Conservation (phyloP, 1,140 invertebrate species). For the Hydropsyche tenuis region DNA sequence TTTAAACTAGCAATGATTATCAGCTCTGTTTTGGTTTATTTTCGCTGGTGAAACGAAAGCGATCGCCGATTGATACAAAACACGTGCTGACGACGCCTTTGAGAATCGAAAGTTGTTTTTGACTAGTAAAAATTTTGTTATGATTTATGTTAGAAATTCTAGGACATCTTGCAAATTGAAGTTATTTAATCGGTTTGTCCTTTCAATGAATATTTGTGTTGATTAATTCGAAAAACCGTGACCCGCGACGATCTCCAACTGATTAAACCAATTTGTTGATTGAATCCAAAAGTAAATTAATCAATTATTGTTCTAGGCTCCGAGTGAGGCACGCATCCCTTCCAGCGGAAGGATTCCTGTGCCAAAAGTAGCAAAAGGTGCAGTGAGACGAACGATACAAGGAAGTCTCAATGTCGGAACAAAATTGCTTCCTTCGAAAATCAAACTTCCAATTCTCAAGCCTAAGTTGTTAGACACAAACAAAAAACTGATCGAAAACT, state of each 20-base stretch:
- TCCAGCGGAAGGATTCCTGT: slow-evolving; percentile 47
- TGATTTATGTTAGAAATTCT: no score
- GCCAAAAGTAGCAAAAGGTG: slow-evolving; percentile 42
- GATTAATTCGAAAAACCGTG: not conserved
- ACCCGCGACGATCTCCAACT: no score
- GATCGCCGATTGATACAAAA: slow-evolving; percentile 20
- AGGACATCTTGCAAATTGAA: no score
- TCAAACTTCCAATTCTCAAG: slow-evolving; percentile 40
- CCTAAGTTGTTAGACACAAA: slow-evolving; percentile 11
- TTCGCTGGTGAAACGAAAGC: slow-evolving; percentile 27
- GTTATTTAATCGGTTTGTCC: slow-evolving; percentile 5
- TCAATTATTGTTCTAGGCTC: slow-evolving; percentile 51
- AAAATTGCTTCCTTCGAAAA: slow-evolving; percentile 30
- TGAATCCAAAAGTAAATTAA: not conserved
- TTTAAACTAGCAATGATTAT: slow-evolving; percentile 7
- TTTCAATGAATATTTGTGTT: not conserved
- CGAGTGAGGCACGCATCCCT: slow-evolving; percentile 55
- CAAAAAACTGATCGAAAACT: slow-evolving; percentile 25
- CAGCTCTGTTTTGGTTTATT: slow-evolving; percentile 15
- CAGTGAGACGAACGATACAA: slow-evolving; percentile 44
- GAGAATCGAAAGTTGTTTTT: slow-evolving; percentile 35
- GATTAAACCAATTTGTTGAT: no score
- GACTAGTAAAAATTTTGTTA: slow-evolving; percentile 2
- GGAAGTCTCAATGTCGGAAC: slow-evolving; percentile 15
- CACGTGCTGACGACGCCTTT: slow-evolving; percentile 18